Evolutionary conservation across 1,140 invertebrate genomes (phyloP).

Genomic region (Heliconius eleuchia): DNA sequence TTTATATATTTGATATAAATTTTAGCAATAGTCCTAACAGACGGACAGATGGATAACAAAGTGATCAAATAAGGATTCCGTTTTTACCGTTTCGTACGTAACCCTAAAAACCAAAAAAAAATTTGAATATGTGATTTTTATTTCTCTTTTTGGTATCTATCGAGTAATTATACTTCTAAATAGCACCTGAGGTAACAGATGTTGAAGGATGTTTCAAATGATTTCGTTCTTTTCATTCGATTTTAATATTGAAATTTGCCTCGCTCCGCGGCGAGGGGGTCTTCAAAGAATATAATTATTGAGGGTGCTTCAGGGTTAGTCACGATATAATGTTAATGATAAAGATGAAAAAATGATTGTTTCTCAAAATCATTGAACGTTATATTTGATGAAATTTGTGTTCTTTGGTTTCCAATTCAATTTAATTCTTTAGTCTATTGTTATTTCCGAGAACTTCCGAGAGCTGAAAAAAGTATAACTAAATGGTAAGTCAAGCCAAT

Average conservation of each 20-base stretch:
- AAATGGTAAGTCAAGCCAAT: background rate
- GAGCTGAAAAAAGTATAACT: too few relatives aligned
- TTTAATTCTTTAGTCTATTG: background rate
- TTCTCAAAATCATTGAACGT: background rate
- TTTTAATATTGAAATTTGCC: slow-evolving; percentile 42
- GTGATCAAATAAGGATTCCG: too few relatives aligned
- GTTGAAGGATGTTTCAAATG: slow-evolving; percentile 36
- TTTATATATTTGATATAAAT: too few relatives aligned
- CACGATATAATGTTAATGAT: slow-evolving; percentile 40
- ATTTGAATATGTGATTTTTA: slow-evolving; percentile 1
- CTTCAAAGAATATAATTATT: slow-evolving; percentile 42
- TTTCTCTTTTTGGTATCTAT: slow-evolving; percentile 26
- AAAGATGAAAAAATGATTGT: slow-evolving; percentile 20
- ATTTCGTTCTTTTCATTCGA: slow-evolving; percentile 45
- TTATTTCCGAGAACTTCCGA: background rate
- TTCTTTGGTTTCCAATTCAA: background rate
- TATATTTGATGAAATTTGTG: background rate
- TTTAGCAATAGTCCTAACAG: too few relatives aligned
- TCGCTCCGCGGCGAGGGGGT: slow-evolving; percentile 29
- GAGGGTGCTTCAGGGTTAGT: slow-evolving; percentile 21
- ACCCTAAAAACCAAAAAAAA: too few relatives aligned
- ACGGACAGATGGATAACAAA: too few relatives aligned
- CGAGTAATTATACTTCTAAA: slow-evolving; percentile 41
- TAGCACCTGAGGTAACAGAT: slow-evolving; percentile 37
- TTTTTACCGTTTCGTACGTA: too few relatives aligned